Percentiles rank a stretch among this genome's conserved stretches.
These are phyloP conservation scores for Erpetoichthys calabaricus DNA, from an alignment of 2,797 vertebrate genomes.

Conservation along the genomic window DNA sequence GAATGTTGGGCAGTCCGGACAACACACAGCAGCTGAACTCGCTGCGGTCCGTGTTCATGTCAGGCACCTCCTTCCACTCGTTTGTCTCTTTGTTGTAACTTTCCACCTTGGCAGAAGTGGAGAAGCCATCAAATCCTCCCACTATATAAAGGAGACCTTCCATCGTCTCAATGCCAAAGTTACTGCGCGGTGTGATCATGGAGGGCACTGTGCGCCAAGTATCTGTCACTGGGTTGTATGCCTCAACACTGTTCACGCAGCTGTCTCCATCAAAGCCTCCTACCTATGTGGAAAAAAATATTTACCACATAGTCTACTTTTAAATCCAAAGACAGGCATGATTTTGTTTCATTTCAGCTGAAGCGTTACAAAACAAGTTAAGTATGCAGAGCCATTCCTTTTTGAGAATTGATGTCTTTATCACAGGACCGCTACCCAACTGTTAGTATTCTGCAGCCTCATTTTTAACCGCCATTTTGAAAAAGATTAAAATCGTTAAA, in stretches of 20 bases:
- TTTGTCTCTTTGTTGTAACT: slow-evolving; percentile 38
- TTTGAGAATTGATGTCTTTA: too few relatives aligned
- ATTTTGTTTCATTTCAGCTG: too few relatives aligned
- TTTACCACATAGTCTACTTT: too few relatives aligned
- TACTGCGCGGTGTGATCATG: slow-evolving; percentile 68
- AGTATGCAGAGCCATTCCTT: too few relatives aligned
- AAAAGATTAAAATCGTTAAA: too few relatives aligned
- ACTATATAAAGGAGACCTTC: slow-evolving; percentile 47
- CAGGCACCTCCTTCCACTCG: slow-evolving; percentile 37
- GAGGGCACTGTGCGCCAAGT: slow-evolving; percentile 38
- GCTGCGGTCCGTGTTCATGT: slow-evolving; percentile 54
- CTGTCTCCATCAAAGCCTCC: slow-evolving; percentile 57
- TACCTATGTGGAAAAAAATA: slow-evolving; percentile 37
- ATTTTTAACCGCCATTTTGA: too few relatives aligned
- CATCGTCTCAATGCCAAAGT: slow-evolving; percentile 67
- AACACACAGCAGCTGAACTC: slow-evolving; percentile 67
- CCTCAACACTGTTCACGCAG: slow-evolving; percentile 48
- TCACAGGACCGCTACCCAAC: too few relatives aligned
- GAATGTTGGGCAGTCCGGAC: slow-evolving; percentile 41
- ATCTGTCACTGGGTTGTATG: slow-evolving; percentile 45
- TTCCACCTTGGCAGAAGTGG: slow-evolving; percentile 41
- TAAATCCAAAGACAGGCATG: too few relatives aligned
- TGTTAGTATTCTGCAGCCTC: too few relatives aligned
- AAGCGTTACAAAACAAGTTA: too few relatives aligned
- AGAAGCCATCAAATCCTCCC: slow-evolving; percentile 42